phyloP scores from a whole-genome alignment of 2,888 invertebrate species.

The Aporophyla nigra region DNA sequence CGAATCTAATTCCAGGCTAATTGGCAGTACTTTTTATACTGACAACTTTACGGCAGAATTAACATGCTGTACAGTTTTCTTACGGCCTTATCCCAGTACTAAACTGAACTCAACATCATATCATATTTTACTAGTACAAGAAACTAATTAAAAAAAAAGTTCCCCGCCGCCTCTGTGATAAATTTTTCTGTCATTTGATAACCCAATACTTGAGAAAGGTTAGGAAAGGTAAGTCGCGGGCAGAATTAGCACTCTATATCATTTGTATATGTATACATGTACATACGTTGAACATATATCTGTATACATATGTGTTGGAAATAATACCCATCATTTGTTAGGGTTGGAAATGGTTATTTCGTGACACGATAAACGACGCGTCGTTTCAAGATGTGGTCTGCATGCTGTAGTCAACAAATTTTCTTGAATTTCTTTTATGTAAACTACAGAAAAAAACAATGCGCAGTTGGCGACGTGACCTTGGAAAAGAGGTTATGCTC shows the following conservation, averaged over 20 bases:
- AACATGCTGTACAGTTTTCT: background rate
- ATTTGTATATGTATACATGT: background rate
- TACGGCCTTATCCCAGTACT: background rate
- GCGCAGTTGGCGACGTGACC: background rate
- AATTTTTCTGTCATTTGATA: background rate
- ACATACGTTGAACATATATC: background rate
- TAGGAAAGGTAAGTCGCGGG: too few relatives aligned
- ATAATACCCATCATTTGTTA: constrained; percentile 2
- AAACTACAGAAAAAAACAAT: background rate
- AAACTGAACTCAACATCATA: background rate
- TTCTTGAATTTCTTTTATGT: background rate
- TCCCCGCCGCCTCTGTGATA: background rate
- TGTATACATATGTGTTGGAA: background rate
- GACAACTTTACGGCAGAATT: background rate
- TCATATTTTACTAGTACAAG: background rate
- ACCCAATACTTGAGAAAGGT: too few relatives aligned
- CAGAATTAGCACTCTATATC: background rate
- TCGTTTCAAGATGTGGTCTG: background rate
- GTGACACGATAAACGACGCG: background rate
- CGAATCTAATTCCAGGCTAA: background rate
- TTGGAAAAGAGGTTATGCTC: background rate
- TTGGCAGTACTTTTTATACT: background rate
- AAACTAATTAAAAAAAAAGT: background rate
- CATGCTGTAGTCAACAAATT: background rate
- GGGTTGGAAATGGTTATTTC: background rate